Base-by-base conservation (phyloP, 1,140 invertebrate genomes). In the Sinella curviseta region DNA sequence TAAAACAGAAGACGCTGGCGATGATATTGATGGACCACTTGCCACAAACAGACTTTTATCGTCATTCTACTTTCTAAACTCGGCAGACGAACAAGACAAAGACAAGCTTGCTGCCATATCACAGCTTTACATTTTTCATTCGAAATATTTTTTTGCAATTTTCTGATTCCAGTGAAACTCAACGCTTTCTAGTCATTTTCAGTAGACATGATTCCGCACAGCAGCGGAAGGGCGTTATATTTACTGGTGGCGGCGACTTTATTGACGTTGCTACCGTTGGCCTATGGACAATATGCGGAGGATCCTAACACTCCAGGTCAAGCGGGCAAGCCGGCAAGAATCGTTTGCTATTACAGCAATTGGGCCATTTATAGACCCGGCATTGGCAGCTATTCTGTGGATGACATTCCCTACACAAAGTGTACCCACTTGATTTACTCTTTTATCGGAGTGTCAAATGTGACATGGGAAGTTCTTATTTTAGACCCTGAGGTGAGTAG, bases 341-440 rank as follows among this genome's bases (percentile, higher is more conserved):
- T 94, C 73, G 92, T 94, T 33, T 96, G 94, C 84, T 96, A 96
- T 88, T 96, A 95, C 88, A 95, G 65, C 14, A 81, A 77, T 34
- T 87, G 86, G 86, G 86, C 86, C 1, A 75, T 82, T n/a, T 84
- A 86, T 60, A 77, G 87, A 39, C 84, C 85, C 16, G 83, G 81
- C 8, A 82, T 84, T n/a, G 85, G 84, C 60, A 82, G 84, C 28
- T 87, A 87, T 60, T 84, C 84, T 35, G 85, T 87, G 14, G 86
- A 87, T 26, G 85, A 87, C 78, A 87, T 87, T 78, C 85, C 85
- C 0, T 85, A 82, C 26, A 84, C 86, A 35, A 83, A 86, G 26
- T 87, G 87, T 70, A 87, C 87, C 12, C 87, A 87, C 82, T 78
- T 87, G 54, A 86, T 87, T 28, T 87, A 87, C 80, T 85, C 87